Base-by-base conservation (phyloP, 1,140 invertebrate species). In the Nephila pilipes region DNA sequence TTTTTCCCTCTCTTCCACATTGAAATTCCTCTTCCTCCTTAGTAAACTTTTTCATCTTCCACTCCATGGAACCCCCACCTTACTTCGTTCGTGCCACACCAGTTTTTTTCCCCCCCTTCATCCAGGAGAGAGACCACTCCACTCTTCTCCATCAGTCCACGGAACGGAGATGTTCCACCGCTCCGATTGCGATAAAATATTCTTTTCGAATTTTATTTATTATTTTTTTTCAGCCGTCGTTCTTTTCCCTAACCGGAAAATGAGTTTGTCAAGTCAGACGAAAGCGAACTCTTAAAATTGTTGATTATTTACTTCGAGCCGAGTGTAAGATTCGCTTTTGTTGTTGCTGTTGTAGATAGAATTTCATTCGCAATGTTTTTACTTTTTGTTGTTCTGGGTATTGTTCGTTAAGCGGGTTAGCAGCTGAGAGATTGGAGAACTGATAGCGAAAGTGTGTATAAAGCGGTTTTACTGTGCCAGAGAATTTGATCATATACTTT, bases 21-120 rank as follows among this genome's bases (percentile, higher is more conserved):
- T 81, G 80, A 20, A 55, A 54, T 81, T 81, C 80, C n/a, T 81
- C 80, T 46, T 54, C 80, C 46, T 81, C 46, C 38, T 81, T 75
- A 18, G 69, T 36, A 75, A 75, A 75, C 8, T 36, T 75, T 75
- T 75, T 29, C 16, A 75, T 75, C 32, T 75, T 75, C 69, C 69
- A 36, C 69, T 75, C 18, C 25, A 75, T 18, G 57, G 69, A 75
- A 75, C 32, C 69, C 29, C 29, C 69, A 14, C 32, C 69, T 46
- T 46, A 46, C 46, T 46, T 46, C 46, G 46, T 46, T 46, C 8
- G 2, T 46, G 6, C 46, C 12, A 65, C 57, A 58, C 57, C 57
- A 58, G 57, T n/a, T 65, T 29, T 25, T 65, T 25, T 14, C 3
- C 10, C 5, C 3, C 29, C 3, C 8, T 18, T 10, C 69, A 75